Conservation (phyloP, 2,888 invertebrate species). For the Monochamus alternatus region DNA sequence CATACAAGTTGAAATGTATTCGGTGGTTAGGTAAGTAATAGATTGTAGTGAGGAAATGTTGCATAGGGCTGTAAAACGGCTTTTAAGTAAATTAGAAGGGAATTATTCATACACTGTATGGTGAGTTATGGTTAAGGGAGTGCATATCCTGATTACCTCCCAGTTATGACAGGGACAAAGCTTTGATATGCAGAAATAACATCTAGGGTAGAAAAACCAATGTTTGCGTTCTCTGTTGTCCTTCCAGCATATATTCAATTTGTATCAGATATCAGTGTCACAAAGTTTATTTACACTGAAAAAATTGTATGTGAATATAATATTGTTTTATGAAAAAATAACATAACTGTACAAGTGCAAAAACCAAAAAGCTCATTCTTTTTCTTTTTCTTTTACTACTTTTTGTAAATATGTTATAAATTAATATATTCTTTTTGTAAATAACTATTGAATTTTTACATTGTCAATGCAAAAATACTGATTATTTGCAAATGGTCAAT, state of each 20-base stretch:
- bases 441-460: too few species aligned
- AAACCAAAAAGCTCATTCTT: too few species aligned
- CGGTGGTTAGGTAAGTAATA: conserved; percentile 42
- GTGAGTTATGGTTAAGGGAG: conserved; percentile 53
- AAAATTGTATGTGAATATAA: too few species aligned
- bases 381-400: too few species aligned
- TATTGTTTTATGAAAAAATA: too few species aligned
- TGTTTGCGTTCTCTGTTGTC: background rate
- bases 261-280: background rate
- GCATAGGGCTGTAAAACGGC: conserved; percentile 58
- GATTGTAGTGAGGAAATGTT: conserved; percentile 53
- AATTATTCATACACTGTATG: conserved; percentile 60
- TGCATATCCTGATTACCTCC: conserved; percentile 54
- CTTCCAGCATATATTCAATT: background rate
- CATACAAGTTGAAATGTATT: conserved; percentile 32
- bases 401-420: too few species aligned
- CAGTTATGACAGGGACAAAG: conserved; percentile 40
- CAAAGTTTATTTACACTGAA: too few species aligned
- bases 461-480: too few species aligned
- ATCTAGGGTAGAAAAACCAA: conserved; percentile 12
- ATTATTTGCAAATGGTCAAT: too few species aligned
- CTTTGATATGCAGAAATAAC: conserved; percentile 44
- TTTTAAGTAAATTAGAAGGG: conserved; percentile 64
- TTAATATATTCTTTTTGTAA: too few species aligned
- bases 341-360: too few species aligned